phyloP scores from a whole-genome alignment of 2,888 invertebrate species.

The Dorcus hopei region DNA sequence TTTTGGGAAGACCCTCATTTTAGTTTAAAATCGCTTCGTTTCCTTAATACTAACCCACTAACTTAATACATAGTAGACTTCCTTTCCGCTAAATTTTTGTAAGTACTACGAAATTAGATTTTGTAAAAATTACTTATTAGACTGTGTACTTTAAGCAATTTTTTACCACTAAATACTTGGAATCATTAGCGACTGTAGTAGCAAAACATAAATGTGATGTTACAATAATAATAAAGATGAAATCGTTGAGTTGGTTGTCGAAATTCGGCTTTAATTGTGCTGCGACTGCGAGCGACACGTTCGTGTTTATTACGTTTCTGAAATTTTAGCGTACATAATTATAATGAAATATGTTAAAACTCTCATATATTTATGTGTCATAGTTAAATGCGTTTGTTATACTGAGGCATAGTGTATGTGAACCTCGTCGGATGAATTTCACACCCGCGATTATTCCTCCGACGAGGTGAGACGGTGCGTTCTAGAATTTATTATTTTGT shows the following conservation, averaged over 20 bases:
- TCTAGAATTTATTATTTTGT: background rate
- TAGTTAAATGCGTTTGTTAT: constrained; percentile 21
- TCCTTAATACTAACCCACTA: no score
- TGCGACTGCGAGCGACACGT: background rate
- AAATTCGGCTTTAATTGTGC: background rate
- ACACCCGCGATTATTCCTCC: background rate
- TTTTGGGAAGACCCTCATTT: background rate
- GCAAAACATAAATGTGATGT: constrained; percentile 15
- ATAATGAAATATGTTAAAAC: background rate
- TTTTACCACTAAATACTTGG: background rate
- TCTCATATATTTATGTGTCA: constrained; percentile 22
- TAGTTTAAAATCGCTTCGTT: no score
- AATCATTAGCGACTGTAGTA: background rate
- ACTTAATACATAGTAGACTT: background rate
- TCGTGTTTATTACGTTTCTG: background rate
- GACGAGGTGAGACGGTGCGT: background rate
- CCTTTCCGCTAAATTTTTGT: background rate
- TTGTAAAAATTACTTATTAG: background rate
- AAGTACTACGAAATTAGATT: background rate
- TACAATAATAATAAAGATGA: constrained; percentile 9
- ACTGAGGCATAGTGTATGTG: background rate
- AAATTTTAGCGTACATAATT: background rate
- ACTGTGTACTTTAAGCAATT: background rate
- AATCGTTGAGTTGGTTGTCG: background rate
- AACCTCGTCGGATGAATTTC: background rate